These are phyloP conservation scores for Dysmachus trigonus DNA, from an alignment of 2,888 invertebrate species.

Conservation along the genomic window DNA sequence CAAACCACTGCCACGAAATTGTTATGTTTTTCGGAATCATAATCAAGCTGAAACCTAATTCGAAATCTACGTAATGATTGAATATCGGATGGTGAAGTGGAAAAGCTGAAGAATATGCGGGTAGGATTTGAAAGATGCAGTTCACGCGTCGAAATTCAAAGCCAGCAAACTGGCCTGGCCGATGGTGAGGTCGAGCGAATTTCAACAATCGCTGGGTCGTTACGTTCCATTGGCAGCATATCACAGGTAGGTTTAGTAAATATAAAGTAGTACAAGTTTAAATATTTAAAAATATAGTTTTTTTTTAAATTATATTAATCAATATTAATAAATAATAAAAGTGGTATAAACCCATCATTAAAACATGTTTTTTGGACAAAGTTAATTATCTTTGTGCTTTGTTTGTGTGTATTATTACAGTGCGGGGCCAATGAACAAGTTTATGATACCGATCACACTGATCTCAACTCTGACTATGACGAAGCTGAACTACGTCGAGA, in stretches of 20 bases:
- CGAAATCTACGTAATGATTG: slow-evolving; percentile 23
- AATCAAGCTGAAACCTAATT: neutral
- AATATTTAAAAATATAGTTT: too few species aligned
- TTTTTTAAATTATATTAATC: too few species aligned
- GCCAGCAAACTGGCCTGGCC: slow-evolving; percentile 71
- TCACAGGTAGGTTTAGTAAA: slow-evolving; percentile 64
- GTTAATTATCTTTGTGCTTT: too few species aligned
- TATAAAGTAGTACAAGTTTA: neutral
- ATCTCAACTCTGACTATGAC: slow-evolving; percentile 81
- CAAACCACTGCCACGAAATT: neutral
- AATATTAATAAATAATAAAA: too few species aligned
- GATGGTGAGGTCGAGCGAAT: slow-evolving; percentile 71
- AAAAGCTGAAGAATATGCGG: slow-evolving; percentile 53
- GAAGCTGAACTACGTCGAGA: slow-evolving; percentile 80
- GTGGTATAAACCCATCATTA: too few species aligned
- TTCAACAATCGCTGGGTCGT: slow-evolving; percentile 78
- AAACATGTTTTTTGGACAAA: too few species aligned
- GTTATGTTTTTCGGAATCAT: neutral
- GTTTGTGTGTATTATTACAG: too few species aligned
- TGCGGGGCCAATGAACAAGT: slow-evolving; percentile 67
- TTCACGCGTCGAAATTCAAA: slow-evolving; percentile 57
- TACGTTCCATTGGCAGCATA: slow-evolving; percentile 69
- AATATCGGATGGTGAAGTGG: slow-evolving; percentile 46
- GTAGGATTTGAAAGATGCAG: slow-evolving; percentile 60
- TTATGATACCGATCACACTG: slow-evolving; percentile 83